Conservation (phyloP, 2,113 vertebrate species). For the Chloebia gouldiae region DNA sequence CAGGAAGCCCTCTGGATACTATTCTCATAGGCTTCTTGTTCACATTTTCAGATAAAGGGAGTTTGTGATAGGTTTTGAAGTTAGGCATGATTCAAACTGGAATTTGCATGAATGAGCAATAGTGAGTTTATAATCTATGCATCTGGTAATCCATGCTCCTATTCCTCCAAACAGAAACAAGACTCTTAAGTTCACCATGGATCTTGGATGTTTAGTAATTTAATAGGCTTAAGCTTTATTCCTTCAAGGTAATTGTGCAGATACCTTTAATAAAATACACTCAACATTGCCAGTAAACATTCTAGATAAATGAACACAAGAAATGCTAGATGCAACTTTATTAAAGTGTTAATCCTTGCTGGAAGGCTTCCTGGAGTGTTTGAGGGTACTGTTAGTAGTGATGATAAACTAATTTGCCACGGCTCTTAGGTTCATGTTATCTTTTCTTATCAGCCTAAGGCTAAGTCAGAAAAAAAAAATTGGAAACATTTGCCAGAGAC, state of each 20-base stretch:
- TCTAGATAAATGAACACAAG: constrained; percentile 67
- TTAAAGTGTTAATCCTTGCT: constrained; percentile 75
- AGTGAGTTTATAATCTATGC: constrained; percentile 23
- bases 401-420: constrained; percentile 72
- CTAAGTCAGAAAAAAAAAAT: constrained; percentile 46
- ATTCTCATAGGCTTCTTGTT: not conserved
- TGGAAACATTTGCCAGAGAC: constrained; percentile 58
- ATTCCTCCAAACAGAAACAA: constrained; percentile 32
- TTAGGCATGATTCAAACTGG: not conserved
- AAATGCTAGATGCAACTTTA: constrained; percentile 73
- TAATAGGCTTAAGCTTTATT: constrained; percentile 62
- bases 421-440: constrained; percentile 68
- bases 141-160: constrained; percentile 15
- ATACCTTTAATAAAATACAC: constrained; percentile 61
- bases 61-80: constrained; percentile 15
- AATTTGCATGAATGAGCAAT: constrained; percentile 55
- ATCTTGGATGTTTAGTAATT: constrained; percentile 48
- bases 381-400: constrained; percentile 62
- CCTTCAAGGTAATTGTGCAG: constrained; percentile 65
- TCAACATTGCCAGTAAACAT: constrained; percentile 50
- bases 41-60: constrained; percentile 21
- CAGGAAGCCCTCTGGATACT: constrained; percentile 15
- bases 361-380: constrained; percentile 72
- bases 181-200: constrained; percentile 34
- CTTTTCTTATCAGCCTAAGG: constrained; percentile 72